Percentiles rank a stretch among this genome's conserved stretches.
phyloP scores from a whole-genome alignment of 53 echinoderm and acorn worm species.

The Hippasteria phrygiana region DNA sequence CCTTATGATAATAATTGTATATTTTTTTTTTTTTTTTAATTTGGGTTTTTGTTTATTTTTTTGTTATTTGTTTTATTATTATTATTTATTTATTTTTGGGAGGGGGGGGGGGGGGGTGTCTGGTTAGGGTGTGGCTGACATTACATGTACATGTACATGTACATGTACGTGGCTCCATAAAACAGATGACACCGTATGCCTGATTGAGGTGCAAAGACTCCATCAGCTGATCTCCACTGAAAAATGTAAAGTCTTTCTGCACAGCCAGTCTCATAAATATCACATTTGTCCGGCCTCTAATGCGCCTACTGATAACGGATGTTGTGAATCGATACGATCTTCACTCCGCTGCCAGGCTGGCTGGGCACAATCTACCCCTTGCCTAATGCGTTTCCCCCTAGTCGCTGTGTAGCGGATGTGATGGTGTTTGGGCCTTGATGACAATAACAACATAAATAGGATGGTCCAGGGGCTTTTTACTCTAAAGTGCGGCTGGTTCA shows the following conservation, averaged over 20 bases:
- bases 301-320: conserved; percentile 36
- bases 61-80: no score
- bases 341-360: background rate
- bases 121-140: no score
- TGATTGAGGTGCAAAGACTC: background rate
- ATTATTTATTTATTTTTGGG: no score
- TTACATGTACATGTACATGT: no score
- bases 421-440: background rate
- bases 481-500: background rate
- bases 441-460: background rate
- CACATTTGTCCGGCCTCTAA: conserved; percentile 40
- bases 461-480: background rate
- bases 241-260: background rate
- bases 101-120: no score
- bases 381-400: background rate
- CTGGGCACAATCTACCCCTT: background rate
- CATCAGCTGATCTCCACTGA: background rate
- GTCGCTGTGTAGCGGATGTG: background rate
- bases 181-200: background rate
- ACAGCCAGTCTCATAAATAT: conserved; percentile 33
- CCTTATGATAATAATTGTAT: no score
- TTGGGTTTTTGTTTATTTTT: no score
- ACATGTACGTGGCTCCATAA: background rate
- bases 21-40: no score
- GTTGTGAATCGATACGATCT: conserved; percentile 38